Evolutionary conservation across 2,797 vertebrate species (phyloP), one percentile per base, ranked within the genome.

Genomic region (Neomorphus geoffroyi): DNA sequence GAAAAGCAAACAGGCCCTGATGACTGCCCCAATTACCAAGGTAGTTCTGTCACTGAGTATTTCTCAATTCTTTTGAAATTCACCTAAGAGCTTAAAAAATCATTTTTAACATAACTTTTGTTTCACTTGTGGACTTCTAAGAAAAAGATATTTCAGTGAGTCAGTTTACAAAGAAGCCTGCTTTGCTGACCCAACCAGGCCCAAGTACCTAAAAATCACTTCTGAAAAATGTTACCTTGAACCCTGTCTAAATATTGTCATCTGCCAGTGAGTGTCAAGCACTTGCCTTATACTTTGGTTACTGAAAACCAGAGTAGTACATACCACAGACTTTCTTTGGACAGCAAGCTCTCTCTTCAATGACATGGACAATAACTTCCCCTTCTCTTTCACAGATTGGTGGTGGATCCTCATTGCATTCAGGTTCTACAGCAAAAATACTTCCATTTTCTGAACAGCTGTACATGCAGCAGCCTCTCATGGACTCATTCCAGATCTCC

Each of bases 401-500:
- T 0, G 96, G 57, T 7, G 98, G 97, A 64, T 98, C 97, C 45
- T 98, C 91, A 23, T 86, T 96, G 94, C 99, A 99, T 50, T 99
- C 98, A 30, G 99, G 98, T 78, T 99, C 99, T 51, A 99, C 92
- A 18, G 98, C 97, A 90, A 99, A 96, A 91, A 99, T 97, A 28
- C 98, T 99, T 91, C 99, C 99, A 77, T 99, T 99, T 96, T 98
- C 99, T 96, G 99, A 95, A 88, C 99, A 99, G 82, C 94, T 97
- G 83, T 99, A 99, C 81, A 99, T 98, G 82, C 99, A 99, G 72
- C 99, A 99, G 70, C 99, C 97, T 35, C 98, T 98, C 56, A 92
- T 35, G 43, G 99, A 99, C 57, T 98, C 98, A 82, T 99, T 99
- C 99, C 99, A 99, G 94, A 98, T 96, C 95, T 99, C 99, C 28